Percentiles rank a stretch among this genome's conserved stretches.
phyloP scores from a whole-genome alignment of 2,797 vertebrate species.

The Hydrocynus forskahlii region DNA sequence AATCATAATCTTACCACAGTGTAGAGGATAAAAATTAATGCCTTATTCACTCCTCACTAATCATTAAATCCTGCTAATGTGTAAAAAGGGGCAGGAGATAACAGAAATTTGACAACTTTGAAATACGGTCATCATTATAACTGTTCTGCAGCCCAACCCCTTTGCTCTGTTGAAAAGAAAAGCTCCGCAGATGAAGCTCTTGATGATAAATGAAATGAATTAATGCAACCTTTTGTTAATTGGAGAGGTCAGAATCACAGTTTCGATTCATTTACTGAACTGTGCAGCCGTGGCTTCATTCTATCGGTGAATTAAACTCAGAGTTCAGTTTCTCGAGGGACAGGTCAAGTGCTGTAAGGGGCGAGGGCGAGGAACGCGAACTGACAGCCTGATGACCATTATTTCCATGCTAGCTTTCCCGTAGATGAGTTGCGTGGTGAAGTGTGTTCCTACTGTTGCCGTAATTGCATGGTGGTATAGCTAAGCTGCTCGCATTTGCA shows the following conservation, averaged over 20 bases:
- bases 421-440: not conserved
- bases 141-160: too few relatives aligned
- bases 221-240: not conserved
- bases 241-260: not conserved
- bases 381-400: conserved; percentile 48
- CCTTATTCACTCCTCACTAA: too few relatives aligned
- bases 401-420: conserved; percentile 51
- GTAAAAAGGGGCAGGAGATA: too few relatives aligned
- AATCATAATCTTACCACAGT: too few relatives aligned
- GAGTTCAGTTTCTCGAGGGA: not conserved
- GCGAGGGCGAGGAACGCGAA: not conserved
- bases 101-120: too few relatives aligned
- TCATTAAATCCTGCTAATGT: too few relatives aligned
- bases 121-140: too few relatives aligned
- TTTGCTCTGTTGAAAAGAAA: too few relatives aligned
- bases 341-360: conserved; percentile 9
- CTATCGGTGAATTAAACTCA: conserved; percentile 2
- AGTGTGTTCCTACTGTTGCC: conserved; percentile 23
- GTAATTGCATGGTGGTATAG: conserved; percentile 35
- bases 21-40: too few relatives aligned
- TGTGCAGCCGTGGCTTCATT: not conserved
- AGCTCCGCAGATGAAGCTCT: too few relatives aligned
- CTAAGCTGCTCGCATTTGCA: conserved; percentile 26
- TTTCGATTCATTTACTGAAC: conserved; percentile 1
- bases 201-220: not conserved